Conservation (phyloP, 1,140 invertebrate species). For the Ganaspis sp. region DNA sequence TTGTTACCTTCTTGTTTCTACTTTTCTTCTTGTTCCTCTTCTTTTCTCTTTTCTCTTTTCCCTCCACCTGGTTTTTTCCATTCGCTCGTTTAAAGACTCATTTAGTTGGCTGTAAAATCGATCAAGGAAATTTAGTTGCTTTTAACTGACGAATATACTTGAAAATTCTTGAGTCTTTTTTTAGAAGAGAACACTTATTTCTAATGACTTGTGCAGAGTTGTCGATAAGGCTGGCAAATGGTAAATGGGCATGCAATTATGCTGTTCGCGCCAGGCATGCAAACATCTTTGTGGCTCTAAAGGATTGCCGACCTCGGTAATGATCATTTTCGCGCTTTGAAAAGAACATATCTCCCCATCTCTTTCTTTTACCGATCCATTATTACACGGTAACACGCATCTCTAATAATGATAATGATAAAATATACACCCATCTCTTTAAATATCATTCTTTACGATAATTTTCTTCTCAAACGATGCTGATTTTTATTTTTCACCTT, state of each 20-base stretch:
- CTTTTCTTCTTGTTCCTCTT: too few species aligned
- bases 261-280: slow-evolving; percentile 52
- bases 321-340: slow-evolving; percentile 45
- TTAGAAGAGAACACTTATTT: not conserved
- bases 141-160: not conserved
- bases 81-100: too few species aligned
- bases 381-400: slow-evolving; percentile 16
- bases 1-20: too few species aligned
- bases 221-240: not conserved
- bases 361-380: not conserved
- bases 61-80: too few species aligned
- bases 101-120: not conserved
- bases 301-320: slow-evolving; percentile 37
- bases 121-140: too few species aligned
- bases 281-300: slow-evolving; percentile 38
- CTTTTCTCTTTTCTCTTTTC: too few species aligned
- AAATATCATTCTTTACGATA: slow-evolving; percentile 3
- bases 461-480: not conserved
- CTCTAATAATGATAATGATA: not conserved
- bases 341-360: not conserved
- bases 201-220: not conserved
- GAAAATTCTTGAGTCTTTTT: not conserved
- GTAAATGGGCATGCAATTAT: slow-evolving; percentile 57
- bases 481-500: not conserved
- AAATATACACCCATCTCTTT: not conserved